Conservation (phyloP, 2,113 vertebrate genomes). For the Raja brachyura region DNA sequence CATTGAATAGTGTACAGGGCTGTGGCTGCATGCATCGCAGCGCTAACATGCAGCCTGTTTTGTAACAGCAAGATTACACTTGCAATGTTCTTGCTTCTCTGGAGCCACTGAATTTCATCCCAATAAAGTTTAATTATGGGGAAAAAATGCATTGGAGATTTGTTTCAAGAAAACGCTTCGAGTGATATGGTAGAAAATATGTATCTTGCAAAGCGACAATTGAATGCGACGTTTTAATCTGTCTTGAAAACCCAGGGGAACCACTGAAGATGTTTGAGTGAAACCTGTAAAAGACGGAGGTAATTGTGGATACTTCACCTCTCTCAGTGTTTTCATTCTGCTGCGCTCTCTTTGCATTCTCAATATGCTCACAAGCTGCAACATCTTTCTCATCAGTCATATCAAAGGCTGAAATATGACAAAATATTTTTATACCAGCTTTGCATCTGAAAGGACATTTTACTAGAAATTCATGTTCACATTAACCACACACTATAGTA, state of each 20-base stretch:
- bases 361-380: slow-evolving; percentile 42
- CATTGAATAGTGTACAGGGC: too few relatives aligned
- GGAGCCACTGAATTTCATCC: too few relatives aligned
- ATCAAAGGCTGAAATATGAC: slow-evolving; percentile 55
- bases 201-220: too few relatives aligned
- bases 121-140: not conserved
- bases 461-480: not conserved
- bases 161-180: not conserved
- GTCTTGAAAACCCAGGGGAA: not conserved
- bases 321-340: slow-evolving; percentile 24
- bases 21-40: too few relatives aligned
- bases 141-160: not conserved
- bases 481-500: too few relatives aligned
- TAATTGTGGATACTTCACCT: slow-evolving; percentile 44
- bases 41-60: too few relatives aligned
- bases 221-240: not conserved
- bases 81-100: too few relatives aligned
- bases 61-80: too few relatives aligned
- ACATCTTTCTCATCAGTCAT: slow-evolving; percentile 54
- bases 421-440: slow-evolving; percentile 23
- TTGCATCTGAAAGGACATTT: not conserved
- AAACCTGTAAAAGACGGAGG: not conserved
- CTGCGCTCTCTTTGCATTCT: slow-evolving; percentile 19
- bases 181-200: not conserved
- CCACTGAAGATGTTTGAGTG: not conserved